Evolutionary conservation across 2,888 invertebrate genomes (phyloP), one percentile per base, ranked within the genome.

Genomic region (Rhopalosiphum nymphaeae): DNA sequence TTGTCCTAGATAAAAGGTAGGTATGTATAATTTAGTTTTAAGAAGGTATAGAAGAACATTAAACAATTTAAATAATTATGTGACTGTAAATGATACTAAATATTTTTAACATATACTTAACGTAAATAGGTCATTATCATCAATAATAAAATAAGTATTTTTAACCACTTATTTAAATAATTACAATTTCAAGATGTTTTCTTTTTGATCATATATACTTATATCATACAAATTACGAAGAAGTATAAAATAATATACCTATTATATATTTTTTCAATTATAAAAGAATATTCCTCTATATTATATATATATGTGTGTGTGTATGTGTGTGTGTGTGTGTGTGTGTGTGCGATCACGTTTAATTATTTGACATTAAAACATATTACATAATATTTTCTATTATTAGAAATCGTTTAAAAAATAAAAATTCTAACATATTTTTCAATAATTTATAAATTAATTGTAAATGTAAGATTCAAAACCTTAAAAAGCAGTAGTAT

Each of bases 101-200:
- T 90, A 25, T 49, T 90, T 53, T n/a, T 42, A n/a, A 61, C 61
- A n/a, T 67, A 53, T 21, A 78, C 78, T 21, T 1, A 21, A n/a
- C n/a, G 11, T 88, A 88, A 88, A 89, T 90, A 90, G 90, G 90
- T 90, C 90, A 90, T 90, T 25, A 49, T 57, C 36, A 49, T 36
- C 67, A 11, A 61, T 26, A 67, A 90, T 36, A 86, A 1, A 7
- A 78, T 78, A 36, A 78, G 21, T 78, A 78, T 78, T 78, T 78
- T 78, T 16, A 36, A 78, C 7, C 36, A 36, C 36, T 36, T 67
- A 67, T 67, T 67, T 67, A 67, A 67, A 67, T 36, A 78, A 21
- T 36, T 36, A 36, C 36, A 21, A 36, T 78, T 67, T 5, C n/a
- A 67, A n/a, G 29, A 16, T 9, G 16, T 78, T 78, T 78, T 78